Conservation (phyloP, 2,113 vertebrate species). For the Garra rufa region DNA sequence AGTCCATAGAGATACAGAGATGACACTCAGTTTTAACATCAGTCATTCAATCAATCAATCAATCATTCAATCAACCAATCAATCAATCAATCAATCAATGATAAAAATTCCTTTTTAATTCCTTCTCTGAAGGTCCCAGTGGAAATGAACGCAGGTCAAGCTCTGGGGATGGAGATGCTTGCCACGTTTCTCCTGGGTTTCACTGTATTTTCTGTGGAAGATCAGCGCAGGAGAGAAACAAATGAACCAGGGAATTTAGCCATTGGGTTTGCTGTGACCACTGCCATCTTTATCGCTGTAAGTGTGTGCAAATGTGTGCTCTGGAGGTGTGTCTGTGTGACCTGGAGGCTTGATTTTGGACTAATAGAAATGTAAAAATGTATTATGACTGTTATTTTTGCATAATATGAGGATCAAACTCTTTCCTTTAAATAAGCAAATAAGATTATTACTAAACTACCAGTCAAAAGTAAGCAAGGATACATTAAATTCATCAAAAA, state of each 20-base stretch:
- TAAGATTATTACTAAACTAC: too few species aligned
- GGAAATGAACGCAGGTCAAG: conserved; percentile 75
- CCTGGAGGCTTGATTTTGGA: too few species aligned
- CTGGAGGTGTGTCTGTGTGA: background rate
- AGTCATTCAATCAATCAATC: background rate
- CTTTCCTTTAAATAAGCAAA: too few species aligned
- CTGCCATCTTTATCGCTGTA: conserved; percentile 77
- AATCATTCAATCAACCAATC: too few species aligned
- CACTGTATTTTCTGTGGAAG: conserved; percentile 76
- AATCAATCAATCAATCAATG: too few species aligned
- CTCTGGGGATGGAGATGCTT: conserved; percentile 78
- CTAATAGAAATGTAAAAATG: background rate
- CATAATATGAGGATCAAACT: too few species aligned
- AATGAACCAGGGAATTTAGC: conserved; percentile 74
- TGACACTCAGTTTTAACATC: background rate
- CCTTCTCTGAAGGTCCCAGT: conserved; percentile 70
- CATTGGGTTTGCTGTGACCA: conserved; percentile 78
- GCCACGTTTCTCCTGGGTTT: conserved; percentile 85
- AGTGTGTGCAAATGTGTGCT: conserved; percentile 22
- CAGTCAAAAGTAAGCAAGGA: background rate
- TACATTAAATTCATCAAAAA: background rate
- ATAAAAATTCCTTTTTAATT: background rate
- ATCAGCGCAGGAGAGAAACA: conserved; percentile 67
- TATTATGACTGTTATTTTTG: background rate
- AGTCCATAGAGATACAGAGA: background rate